Conservation (phyloP, 1,140 invertebrate genomes). For the Ditylenchus dipsaci region DNA sequence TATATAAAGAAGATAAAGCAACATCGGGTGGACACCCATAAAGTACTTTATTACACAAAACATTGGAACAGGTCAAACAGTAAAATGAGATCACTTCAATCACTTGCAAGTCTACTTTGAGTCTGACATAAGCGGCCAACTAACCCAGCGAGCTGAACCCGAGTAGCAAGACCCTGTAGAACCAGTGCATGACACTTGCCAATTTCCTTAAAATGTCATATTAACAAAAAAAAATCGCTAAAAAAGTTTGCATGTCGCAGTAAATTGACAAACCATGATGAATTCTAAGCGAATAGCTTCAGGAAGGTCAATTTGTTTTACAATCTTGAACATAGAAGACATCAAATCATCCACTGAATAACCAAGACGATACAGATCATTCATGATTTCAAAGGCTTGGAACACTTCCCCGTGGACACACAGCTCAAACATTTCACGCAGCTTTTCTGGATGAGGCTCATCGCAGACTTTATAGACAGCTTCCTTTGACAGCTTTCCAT, state of each 20-base stretch:
- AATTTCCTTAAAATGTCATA: constrained; percentile 19
- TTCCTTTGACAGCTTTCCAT: constrained; percentile 80
- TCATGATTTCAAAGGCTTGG: constrained; percentile 28
- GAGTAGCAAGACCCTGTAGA: constrained; percentile 26
- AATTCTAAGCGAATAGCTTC: constrained; percentile 32
- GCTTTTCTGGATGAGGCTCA: constrained; percentile 89
- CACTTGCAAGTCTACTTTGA: constrained; percentile 14
- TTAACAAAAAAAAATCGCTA: background rate
- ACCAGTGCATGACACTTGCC: constrained; percentile 30
- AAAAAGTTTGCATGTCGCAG: background rate
- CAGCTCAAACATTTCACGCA: constrained; percentile 83
- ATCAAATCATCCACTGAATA: constrained; percentile 33
- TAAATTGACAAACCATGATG: constrained; percentile 16
- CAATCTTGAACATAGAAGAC: constrained; percentile 24
- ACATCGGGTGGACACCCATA: background rate
- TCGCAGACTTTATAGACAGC: constrained; percentile 99
- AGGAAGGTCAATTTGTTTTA: constrained; percentile 21
- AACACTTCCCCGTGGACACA: constrained; percentile 71
- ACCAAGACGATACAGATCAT: constrained; percentile 30
- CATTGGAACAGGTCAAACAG: too few species aligned
- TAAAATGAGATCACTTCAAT: background rate
- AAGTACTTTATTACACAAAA: too few species aligned
- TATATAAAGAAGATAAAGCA: too few species aligned
- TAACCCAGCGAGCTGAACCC: constrained; percentile 26
- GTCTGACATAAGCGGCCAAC: constrained; percentile 18